Conservation (phyloP, 2,113 vertebrate genomes). For the Pachypanchax playfairii region DNA sequence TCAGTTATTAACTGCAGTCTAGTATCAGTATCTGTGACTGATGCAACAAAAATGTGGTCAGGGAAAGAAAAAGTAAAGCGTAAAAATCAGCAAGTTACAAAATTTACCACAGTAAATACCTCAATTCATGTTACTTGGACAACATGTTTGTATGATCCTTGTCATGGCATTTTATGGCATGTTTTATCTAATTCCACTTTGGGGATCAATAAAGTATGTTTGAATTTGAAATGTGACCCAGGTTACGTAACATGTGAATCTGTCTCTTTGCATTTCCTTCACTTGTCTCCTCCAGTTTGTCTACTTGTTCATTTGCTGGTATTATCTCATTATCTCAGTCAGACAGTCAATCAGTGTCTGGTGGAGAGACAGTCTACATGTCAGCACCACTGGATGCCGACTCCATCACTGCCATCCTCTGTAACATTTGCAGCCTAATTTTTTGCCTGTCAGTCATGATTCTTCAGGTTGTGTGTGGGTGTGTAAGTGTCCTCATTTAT, state of each 20-base stretch:
- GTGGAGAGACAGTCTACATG: conserved; percentile 24
- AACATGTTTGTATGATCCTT: conserved; percentile 1
- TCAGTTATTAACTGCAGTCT: conserved; percentile 13
- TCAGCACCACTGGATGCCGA: conserved; percentile 44
- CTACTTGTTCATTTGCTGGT: conserved; percentile 30
- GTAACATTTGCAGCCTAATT: conserved; percentile 29
- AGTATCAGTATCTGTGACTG: neutral
- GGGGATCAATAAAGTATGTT: no score
- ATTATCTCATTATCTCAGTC: conserved; percentile 56
- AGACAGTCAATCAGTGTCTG: conserved; percentile 31
- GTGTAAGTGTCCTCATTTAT: conserved; percentile 6
- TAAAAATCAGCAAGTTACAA: no score
- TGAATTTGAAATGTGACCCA: no score
- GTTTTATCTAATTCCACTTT: no score
- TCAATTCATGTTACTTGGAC: neutral
- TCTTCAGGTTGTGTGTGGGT: neutral
- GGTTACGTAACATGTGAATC: conserved; percentile 19
- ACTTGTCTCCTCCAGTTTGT: neutral
- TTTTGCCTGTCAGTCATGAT: conserved; percentile 46
- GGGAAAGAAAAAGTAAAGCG: neutral
- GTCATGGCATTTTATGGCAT: conserved; percentile 22
- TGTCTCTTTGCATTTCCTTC: conserved; percentile 29
- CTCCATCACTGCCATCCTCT: conserved; percentile 31
- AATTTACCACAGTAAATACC: neutral
- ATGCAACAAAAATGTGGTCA: neutral